These are phyloP conservation scores for Hippoglossus stenolepis DNA, from an alignment of 2,113 vertebrate species.

Conservation along the genomic window DNA sequence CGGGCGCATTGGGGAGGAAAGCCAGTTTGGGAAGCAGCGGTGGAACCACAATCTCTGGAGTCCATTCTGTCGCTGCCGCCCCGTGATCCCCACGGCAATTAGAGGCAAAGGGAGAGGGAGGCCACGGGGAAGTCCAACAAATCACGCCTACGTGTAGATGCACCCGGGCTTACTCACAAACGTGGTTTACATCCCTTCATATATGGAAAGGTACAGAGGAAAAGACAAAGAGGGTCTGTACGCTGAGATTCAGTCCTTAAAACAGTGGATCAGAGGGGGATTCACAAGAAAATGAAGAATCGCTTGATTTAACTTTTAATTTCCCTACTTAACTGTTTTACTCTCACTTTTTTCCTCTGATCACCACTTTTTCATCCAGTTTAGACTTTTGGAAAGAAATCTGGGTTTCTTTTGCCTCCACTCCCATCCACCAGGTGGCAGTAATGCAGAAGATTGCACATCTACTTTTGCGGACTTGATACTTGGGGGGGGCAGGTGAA, in stretches of 20 bases:
- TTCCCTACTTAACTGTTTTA: not conserved
- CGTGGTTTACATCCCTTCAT: slow-evolving; percentile 18
- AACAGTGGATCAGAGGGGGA: not conserved
- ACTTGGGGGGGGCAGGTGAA: too few relatives aligned
- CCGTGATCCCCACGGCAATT: slow-evolving; percentile 76
- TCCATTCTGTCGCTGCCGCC: slow-evolving; percentile 71
- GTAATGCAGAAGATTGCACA: too few relatives aligned
- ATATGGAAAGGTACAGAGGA: slow-evolving; percentile 7
- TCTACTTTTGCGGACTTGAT: too few relatives aligned
- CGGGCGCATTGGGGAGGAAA: slow-evolving; percentile 71
- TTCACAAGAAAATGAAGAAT: slow-evolving; percentile 1
- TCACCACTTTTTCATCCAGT: not conserved
- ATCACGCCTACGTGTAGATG: slow-evolving; percentile 63
- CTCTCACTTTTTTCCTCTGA: not conserved
- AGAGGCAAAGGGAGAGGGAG: slow-evolving; percentile 58
- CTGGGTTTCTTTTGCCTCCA: not conserved
- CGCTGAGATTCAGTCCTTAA: slow-evolving; percentile 9
- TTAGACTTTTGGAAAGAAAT: not conserved
- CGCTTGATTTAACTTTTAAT: slow-evolving; percentile 30
- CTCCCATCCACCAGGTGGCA: too few relatives aligned
- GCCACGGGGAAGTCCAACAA: slow-evolving; percentile 63
- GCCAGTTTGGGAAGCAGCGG: slow-evolving; percentile 77
- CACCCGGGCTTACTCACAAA: slow-evolving; percentile 39
- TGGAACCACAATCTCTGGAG: slow-evolving; percentile 82
- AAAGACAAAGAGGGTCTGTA: not conserved